phyloP scores from a whole-genome alignment of 2,113 vertebrate species.

The Prunella fulvescens region DNA sequence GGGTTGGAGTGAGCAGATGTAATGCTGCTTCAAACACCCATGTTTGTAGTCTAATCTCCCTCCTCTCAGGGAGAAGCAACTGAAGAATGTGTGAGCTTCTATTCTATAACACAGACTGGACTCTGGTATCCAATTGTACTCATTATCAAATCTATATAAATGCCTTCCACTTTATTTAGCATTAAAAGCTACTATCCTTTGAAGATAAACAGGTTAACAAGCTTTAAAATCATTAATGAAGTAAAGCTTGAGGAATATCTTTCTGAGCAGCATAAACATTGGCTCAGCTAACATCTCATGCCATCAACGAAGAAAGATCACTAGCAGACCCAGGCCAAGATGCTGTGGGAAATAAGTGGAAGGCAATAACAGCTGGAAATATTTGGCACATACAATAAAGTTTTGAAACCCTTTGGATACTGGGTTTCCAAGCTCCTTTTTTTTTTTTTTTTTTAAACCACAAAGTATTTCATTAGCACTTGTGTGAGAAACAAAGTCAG shows the following conservation, averaged over 20 bases:
- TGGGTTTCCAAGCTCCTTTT: neutral
- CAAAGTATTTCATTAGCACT: neutral
- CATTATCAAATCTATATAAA: constrained; percentile 9
- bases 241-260: constrained; percentile 48
- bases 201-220: constrained; percentile 59
- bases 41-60: neutral
- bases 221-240: constrained; percentile 58
- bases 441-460: neutral
- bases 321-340: constrained; percentile 58
- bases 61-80: neutral
- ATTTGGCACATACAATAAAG: constrained; percentile 58
- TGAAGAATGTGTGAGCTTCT: neutral
- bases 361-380: constrained; percentile 68
- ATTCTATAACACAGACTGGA: neutral
- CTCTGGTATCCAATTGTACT: neutral
- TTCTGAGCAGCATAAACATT: constrained; percentile 60
- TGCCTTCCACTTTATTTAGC: neutral
- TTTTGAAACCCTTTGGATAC: constrained; percentile 54
- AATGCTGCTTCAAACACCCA: neutral
- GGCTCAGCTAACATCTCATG: constrained; percentile 61
- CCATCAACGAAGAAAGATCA: constrained; percentile 41
- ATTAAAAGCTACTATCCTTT: constrained; percentile 45
- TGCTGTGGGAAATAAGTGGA: constrained; percentile 68
- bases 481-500: neutral
- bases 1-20: neutral